Base-by-base conservation (phyloP, 2,888 invertebrate species). In the Cataglyphis albicans region DNA sequence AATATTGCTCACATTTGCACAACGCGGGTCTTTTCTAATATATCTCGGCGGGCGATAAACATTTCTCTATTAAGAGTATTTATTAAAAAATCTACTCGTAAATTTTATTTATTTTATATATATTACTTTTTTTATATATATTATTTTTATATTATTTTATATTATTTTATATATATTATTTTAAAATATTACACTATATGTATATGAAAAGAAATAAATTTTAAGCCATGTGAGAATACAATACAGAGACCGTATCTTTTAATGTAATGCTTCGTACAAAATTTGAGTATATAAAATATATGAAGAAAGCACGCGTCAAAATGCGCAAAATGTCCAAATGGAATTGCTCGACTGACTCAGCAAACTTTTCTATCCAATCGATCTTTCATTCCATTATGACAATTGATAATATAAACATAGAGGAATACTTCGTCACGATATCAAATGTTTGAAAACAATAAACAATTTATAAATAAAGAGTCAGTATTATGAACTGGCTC, bases 381-480 rank as follows among this genome's bases (percentile, higher is more conserved):
- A 84, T 86, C 55, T 83, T 84, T 74, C 18, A 52, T 52, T 52
- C 48, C 72, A 48, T 84, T 68, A 52, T 82, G 67, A 55, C 57
- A 84, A 55, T 68, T 44, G 7, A 52, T 52, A 52, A n/a, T 52
- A 52, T n/a, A n/a, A 52, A 52, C 32, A 6, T 6, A 32, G 18
- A 18, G 6, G 3, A 52, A 7, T 52, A 1, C n/a, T 52, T n/a
- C 18, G 2, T 18, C 48, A 18, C 18, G 4, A 44, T 44, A 44
- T 4, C 4, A 44, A 44, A 44, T 18, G 15, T 41, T 41, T 12
- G 41, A 41, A 41, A 44, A 44, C 15, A 44, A 44, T 15, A 18
- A 18, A 44, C 15, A 18, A 44, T 18, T 52, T 52, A 32, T 4
- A 32, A 32, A 32, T 6, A 7, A 52, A 52, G 7, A 52, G 7